Conservation (phyloP, 2,113 vertebrate genomes). For the Bothrops jararaca region DNA sequence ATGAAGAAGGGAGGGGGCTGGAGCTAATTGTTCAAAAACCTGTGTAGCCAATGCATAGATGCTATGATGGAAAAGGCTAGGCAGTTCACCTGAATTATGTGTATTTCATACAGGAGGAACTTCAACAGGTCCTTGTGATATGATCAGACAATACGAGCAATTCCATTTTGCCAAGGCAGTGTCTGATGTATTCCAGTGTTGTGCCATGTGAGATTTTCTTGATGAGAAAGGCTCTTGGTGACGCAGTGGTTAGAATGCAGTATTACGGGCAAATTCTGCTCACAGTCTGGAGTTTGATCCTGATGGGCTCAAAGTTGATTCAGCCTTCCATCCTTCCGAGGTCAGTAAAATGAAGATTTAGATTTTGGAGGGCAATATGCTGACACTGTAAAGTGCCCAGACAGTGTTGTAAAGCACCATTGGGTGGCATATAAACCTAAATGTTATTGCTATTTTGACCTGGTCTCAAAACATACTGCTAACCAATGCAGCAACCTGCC, state of each 20-base stretch:
- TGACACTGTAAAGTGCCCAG: not conserved
- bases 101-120: not conserved
- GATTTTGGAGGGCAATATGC: not conserved
- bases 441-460: not conserved
- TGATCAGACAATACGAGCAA: not conserved
- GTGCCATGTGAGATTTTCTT: not conserved
- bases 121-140: not conserved
- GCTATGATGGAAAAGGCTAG: not conserved
- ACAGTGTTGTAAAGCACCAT: not conserved
- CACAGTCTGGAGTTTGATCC: not conserved
- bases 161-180: not conserved
- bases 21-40: not conserved
- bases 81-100: not conserved
- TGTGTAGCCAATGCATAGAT: not conserved
- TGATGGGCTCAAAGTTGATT: not conserved
- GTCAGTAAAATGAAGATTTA: not conserved
- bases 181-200: not conserved
- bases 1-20: not conserved
- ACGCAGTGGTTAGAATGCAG: not conserved
- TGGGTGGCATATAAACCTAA: not conserved
- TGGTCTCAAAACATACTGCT: not conserved
- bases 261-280: not conserved
- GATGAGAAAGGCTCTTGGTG: not conserved
- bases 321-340: not conserved
- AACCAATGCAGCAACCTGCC: not conserved